Conservation (phyloP, 2,888 invertebrate species). For the Carterocephalus palaemon region DNA sequence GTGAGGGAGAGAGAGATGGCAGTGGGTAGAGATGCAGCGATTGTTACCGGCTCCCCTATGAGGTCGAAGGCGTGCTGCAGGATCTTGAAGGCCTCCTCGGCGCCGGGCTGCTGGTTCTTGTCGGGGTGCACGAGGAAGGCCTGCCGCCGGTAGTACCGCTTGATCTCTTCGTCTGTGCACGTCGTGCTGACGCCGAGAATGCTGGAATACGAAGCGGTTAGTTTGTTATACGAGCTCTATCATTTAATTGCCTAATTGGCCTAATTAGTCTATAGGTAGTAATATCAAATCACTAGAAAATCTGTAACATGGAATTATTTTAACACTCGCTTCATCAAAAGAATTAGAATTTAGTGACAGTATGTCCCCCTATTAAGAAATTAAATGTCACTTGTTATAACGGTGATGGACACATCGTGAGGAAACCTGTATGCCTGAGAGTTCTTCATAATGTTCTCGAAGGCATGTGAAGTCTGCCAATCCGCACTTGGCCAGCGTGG, state of each 20-base stretch:
- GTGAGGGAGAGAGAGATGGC: neutral
- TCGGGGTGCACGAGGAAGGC: conserved; percentile 97
- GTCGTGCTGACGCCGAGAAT: conserved; percentile 92
- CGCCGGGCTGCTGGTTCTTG: conserved; percentile 96
- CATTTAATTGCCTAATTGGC: neutral
- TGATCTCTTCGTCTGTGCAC: conserved; percentile 95
- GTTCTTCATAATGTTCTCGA: no score
- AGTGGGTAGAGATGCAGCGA: no score
- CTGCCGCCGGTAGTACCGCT: conserved; percentile 95
- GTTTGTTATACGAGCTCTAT: neutral
- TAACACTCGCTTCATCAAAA: no score
- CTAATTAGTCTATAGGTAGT: neutral
- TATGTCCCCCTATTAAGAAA: no score
- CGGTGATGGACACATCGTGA: no score
- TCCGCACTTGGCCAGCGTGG: no score
- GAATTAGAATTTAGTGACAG: no score
- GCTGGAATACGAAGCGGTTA: conserved; percentile 62
- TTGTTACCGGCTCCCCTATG: conserved; percentile 90
- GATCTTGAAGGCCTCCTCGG: conserved; percentile 97
- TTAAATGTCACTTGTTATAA: no score
- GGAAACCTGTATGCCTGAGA: no score
- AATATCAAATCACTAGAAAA: no score
- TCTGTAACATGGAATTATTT: no score
- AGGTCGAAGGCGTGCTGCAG: conserved; percentile 96
- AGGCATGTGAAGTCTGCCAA: no score